These are phyloP conservation scores for Schrankia costaestrigalis DNA, from an alignment of 2,888 invertebrate genomes.

Conservation along the genomic window DNA sequence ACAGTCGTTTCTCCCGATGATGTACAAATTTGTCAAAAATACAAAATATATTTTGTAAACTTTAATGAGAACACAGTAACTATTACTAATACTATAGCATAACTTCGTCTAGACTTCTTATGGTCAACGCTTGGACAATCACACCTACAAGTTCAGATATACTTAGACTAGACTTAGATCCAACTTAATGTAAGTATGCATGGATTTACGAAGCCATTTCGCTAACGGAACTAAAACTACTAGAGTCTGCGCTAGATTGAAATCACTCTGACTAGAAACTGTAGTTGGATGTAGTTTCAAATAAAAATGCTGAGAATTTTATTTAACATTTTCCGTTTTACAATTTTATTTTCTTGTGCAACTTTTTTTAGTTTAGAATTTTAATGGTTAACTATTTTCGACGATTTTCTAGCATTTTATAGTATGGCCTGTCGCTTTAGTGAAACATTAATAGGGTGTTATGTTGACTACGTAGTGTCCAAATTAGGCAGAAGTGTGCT, in stretches of 20 bases:
- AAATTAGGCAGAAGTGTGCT: too few species aligned
- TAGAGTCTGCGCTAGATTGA: conserved; percentile 5
- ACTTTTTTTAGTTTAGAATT: too few species aligned
- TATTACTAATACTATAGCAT: conserved; percentile 22
- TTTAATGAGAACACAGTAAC: conserved; percentile 26
- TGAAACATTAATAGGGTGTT: too few species aligned
- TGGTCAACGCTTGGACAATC: conserved; percentile 36
- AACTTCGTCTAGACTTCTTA: conserved; percentile 31
- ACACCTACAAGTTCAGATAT: conserved; percentile 30
- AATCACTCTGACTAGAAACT: conserved; percentile 2
- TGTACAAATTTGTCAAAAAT: too few species aligned
- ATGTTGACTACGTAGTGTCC: too few species aligned
- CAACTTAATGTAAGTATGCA: conserved; percentile 34
- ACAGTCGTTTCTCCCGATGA: too few species aligned
- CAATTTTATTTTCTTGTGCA: too few species aligned
- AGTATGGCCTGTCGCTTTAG: too few species aligned
- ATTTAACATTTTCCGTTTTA: neutral
- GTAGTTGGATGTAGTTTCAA: neutral
- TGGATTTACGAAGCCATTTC: conserved; percentile 26
- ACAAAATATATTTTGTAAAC: too few species aligned
- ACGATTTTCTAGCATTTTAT: too few species aligned
- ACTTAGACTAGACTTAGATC: conserved; percentile 30
- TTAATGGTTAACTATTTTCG: too few species aligned
- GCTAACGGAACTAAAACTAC: conserved; percentile 9
- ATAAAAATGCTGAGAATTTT: neutral